Conservation (phyloP, 2,113 vertebrate genomes). For the Channa maculata region DNA sequence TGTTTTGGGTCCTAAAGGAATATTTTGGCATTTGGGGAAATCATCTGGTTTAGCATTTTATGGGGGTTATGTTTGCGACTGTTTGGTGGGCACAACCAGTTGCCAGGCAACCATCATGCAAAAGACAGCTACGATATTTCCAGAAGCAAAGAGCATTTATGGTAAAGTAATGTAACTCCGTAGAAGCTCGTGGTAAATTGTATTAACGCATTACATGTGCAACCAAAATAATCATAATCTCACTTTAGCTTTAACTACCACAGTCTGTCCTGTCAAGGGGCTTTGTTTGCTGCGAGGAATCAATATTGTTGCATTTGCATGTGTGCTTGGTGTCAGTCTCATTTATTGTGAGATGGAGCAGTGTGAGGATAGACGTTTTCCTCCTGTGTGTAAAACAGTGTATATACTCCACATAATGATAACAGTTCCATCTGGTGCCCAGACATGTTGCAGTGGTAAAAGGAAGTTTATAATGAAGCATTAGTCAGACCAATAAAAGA, state of each 20-base stretch:
- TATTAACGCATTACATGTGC: too few relatives aligned
- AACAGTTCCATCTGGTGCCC: slow-evolving; percentile 19
- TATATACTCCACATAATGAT: slow-evolving; percentile 27
- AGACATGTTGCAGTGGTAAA: not conserved
- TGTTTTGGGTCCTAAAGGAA: not conserved
- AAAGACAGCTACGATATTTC: too few relatives aligned
- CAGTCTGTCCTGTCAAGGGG: too few relatives aligned
- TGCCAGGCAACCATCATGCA: not conserved
- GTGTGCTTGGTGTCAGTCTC: not conserved
- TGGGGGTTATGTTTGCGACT: not conserved
- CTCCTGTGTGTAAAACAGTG: slow-evolving; percentile 21
- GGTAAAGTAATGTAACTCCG: too few relatives aligned
- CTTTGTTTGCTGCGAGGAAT: too few relatives aligned
- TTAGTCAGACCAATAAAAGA: too few relatives aligned
- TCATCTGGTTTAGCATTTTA: not conserved
- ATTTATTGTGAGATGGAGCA: not conserved
- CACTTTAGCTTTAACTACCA: not conserved
- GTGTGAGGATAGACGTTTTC: not conserved
- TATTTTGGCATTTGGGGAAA: not conserved
- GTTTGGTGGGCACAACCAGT: not conserved
- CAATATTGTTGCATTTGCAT: not conserved
- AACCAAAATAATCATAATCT: too few relatives aligned
- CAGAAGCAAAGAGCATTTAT: too few relatives aligned
- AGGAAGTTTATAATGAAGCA: too few relatives aligned
- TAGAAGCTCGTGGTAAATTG: too few relatives aligned